A percentile compares a stretch with the other conserved stretches of the same genome.
Conservation (phyloP, 2,113 vertebrate species). For the Melanocharis versteri region DNA sequence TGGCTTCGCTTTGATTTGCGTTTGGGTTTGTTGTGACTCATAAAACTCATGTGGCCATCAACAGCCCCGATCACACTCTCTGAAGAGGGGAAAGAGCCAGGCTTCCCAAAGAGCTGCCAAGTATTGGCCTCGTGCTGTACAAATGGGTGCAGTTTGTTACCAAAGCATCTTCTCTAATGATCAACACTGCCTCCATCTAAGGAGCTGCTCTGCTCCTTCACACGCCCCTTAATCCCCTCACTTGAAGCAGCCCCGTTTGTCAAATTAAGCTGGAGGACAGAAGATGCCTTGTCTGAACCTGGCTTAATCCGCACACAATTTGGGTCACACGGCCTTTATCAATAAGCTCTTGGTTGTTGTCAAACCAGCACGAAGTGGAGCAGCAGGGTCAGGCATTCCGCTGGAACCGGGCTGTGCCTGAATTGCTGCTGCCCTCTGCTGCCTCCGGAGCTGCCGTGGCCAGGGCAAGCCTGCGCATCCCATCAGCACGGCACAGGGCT, state of each 20-base stretch:
- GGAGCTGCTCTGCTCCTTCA: not conserved
- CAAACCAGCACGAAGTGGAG: not conserved
- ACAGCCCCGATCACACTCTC: not conserved
- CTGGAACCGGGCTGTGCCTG: not conserved
- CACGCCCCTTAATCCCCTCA: not conserved
- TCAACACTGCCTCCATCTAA: not conserved
- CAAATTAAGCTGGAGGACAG: conserved; percentile 4
- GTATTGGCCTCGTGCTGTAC: not conserved
- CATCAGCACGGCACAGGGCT: fast-evolving
- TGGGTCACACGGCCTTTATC: not conserved
- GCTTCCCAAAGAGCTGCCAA: not conserved
- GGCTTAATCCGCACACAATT: not conserved
- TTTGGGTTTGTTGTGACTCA: not conserved
- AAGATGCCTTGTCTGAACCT: not conserved
- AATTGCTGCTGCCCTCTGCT: not conserved
- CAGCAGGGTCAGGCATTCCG: not conserved
- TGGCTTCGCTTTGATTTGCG: not conserved
- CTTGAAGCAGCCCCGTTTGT: not conserved
- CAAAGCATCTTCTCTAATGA: not conserved
- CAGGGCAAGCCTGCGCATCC: fast-evolving
- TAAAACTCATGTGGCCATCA: not conserved
- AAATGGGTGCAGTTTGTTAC: not conserved
- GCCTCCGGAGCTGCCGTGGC: not conserved
- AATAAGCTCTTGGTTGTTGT: not conserved
- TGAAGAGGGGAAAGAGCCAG: not conserved